A percentile compares a stretch with the other conserved stretches of the same genome.
These are phyloP conservation scores for Idaea dimidiata DNA, from an alignment of 2,888 invertebrate species.

Conservation along the genomic window DNA sequence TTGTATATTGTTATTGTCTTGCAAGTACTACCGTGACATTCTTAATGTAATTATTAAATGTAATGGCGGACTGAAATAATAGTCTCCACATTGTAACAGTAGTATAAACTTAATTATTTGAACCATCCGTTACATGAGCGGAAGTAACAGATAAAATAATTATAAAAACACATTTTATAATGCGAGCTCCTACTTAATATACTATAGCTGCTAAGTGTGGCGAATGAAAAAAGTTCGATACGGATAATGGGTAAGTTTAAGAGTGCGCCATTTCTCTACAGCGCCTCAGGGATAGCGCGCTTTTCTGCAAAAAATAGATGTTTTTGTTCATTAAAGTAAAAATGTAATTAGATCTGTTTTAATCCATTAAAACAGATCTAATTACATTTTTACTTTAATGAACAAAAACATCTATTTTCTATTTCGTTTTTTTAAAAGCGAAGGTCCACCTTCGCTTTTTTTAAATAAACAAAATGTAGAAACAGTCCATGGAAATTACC, in stretches of 20 bases:
- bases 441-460: too few relatives aligned
- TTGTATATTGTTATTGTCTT: not conserved
- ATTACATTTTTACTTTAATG: too few relatives aligned
- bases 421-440: too few relatives aligned
- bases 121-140: not conserved
- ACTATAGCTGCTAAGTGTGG: not conserved
- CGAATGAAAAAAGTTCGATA: not conserved
- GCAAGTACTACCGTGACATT: not conserved
- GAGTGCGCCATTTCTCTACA: constrained; percentile 41
- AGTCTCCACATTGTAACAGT: not conserved
- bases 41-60: not conserved
- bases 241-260: not conserved
- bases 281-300: not conserved
- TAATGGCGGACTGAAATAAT: not conserved
- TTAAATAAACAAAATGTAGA: too few relatives aligned
- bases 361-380: too few relatives aligned
- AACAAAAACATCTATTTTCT: too few relatives aligned
- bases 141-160: not conserved
- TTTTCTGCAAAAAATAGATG: too few relatives aligned
- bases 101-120: not conserved
- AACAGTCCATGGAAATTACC: too few relatives aligned
- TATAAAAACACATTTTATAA: not conserved
- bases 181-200: not conserved
- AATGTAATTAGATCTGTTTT: too few relatives aligned
- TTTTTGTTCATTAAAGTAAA: too few relatives aligned